These are phyloP conservation scores for Triplophysa dalaica DNA, from an alignment of 2,113 vertebrate species.

Conservation along the genomic window DNA sequence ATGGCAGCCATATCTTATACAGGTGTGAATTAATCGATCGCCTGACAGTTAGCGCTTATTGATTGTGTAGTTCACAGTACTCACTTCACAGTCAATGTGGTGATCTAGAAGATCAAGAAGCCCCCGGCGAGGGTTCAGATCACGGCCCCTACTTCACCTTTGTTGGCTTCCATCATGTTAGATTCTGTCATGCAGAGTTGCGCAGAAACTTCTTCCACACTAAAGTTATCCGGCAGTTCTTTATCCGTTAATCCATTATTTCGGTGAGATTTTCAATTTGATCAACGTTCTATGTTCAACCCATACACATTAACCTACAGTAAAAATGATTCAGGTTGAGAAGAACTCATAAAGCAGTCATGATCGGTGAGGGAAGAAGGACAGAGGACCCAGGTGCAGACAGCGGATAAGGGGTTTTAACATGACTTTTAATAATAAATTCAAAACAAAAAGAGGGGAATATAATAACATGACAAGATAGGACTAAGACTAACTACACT, in stretches of 20 bases:
- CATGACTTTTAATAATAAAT: too few relatives aligned
- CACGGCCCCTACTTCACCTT: conserved; percentile 1
- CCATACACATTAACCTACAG: neutral
- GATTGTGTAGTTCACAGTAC: conserved; percentile 2
- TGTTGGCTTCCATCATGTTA: neutral
- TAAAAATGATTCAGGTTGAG: neutral
- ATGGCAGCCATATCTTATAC: too few relatives aligned
- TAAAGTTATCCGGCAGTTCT: conserved; percentile 16
- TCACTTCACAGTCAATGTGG: neutral
- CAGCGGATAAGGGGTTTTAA: too few relatives aligned
- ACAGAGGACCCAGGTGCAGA: too few relatives aligned
- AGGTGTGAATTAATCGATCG: neutral
- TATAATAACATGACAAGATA: too few relatives aligned
- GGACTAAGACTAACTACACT: too few relatives aligned
- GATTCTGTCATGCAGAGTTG: conserved; percentile 1
- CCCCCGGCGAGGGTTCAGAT: neutral
- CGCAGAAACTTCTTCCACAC: neutral
- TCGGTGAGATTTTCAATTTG: conserved; percentile 30
- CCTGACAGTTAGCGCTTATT: neutral
- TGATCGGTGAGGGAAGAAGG: too few relatives aligned
- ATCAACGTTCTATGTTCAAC: conserved; percentile 33
- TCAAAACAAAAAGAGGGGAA: too few relatives aligned
- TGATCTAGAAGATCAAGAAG: neutral
- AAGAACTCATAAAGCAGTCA: neutral
- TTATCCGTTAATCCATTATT: conserved; percentile 22